These are phyloP conservation scores for Coecobrya sp. DNA, from an alignment of 2,888 invertebrate genomes.

Conservation along the genomic window DNA sequence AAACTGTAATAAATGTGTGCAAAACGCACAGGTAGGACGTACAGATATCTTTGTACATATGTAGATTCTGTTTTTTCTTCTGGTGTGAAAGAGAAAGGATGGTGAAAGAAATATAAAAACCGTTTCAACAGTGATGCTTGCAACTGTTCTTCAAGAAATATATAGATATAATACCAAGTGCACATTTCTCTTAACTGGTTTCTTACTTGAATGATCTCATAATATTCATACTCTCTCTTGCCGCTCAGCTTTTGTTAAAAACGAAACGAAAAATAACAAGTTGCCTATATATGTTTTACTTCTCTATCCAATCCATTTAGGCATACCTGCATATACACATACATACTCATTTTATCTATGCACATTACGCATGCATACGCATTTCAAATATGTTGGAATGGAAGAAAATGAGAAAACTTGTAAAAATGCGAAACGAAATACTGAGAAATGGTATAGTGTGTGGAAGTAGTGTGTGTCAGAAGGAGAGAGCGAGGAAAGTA, in stretches of 20 bases:
- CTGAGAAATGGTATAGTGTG: constrained; percentile 1
- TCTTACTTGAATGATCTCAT: constrained; percentile 71
- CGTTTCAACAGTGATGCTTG: background rate
- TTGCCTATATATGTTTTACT: constrained; percentile 25
- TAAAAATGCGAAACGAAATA: constrained; percentile 67
- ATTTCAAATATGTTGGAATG: constrained; percentile 52
- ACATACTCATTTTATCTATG: constrained; percentile 5
- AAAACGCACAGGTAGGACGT: background rate
- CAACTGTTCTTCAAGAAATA: constrained; percentile 22
- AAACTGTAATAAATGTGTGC: background rate
- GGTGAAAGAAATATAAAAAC: background rate
- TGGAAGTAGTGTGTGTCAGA: background rate
- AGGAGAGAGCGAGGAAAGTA: background rate
- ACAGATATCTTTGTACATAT: constrained; percentile 10
- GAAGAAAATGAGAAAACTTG: constrained; percentile 71
- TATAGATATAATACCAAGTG: background rate
- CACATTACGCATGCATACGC: constrained; percentile 36
- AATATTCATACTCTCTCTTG: constrained; percentile 35
- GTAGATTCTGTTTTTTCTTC: constrained; percentile 32
- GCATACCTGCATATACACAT: background rate
- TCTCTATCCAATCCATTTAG: background rate
- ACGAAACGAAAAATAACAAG: constrained; percentile 14
- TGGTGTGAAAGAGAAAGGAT: background rate
- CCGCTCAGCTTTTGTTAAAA: constrained; percentile 1
- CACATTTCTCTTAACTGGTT: constrained; percentile 58